Evolutionary conservation across 2,797 vertebrate species (phyloP).

Genomic region (Distichodus sexfasciatus): DNA sequence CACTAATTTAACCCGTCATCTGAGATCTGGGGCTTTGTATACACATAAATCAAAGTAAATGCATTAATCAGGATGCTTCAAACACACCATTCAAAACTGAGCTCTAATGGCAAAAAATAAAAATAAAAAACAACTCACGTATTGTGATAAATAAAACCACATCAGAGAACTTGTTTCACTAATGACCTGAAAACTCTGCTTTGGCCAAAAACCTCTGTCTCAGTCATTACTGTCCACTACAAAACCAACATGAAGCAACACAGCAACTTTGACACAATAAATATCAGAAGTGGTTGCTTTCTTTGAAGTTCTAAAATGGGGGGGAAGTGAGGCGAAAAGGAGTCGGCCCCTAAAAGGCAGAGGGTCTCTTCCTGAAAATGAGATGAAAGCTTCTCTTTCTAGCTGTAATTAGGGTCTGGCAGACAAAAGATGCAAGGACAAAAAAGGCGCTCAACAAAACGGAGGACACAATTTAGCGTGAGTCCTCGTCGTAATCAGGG

Average conservation of each 20-base stretch:
- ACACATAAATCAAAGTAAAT: not conserved
- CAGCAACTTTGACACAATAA: slow-evolving; percentile 17
- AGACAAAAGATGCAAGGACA: slow-evolving; percentile 38
- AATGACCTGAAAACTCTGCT: not conserved
- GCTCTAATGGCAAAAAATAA: too few relatives aligned
- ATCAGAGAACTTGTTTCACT: not conserved
- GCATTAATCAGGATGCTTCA: not conserved
- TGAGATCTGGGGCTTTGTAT: not conserved
- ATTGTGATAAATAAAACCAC: too few relatives aligned
- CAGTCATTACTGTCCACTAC: slow-evolving; percentile 23
- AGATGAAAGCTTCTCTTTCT: slow-evolving; percentile 69
- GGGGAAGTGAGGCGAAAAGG: too few relatives aligned
- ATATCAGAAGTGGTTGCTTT: slow-evolving; percentile 6
- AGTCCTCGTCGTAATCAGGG: slow-evolving; percentile 38
- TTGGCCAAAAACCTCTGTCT: not conserved
- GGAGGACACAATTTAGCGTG: slow-evolving; percentile 50
- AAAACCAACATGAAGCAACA: not conserved
- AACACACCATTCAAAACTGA: not conserved
- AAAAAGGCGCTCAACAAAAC: slow-evolving; percentile 54
- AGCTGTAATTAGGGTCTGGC: slow-evolving; percentile 60
- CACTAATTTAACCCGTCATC: not conserved
- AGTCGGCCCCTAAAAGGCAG: slow-evolving; percentile 39
- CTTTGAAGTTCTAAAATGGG: slow-evolving; percentile 63
- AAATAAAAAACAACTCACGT: too few relatives aligned
- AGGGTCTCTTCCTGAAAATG: slow-evolving; percentile 49